Percentiles rank a stretch among this genome's conserved stretches.
Evolutionary conservation across 1,140 invertebrate genomes (phyloP).

Genomic region (Leucophenga varia): DNA sequence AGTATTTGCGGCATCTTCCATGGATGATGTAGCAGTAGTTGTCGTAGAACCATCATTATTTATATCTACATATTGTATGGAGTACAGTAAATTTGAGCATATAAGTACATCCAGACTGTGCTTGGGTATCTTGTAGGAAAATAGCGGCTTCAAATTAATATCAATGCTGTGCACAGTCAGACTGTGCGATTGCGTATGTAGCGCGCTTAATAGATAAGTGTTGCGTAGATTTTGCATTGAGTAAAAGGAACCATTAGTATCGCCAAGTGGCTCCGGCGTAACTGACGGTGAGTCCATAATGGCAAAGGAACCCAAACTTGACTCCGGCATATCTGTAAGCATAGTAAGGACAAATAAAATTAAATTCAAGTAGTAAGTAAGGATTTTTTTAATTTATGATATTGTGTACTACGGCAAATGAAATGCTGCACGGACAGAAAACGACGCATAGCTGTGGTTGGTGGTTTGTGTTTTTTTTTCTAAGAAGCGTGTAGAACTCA

Average conservation of each 20-base stretch:
- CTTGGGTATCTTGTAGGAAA: slow-evolving; percentile 68
- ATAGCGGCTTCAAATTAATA: slow-evolving; percentile 66
- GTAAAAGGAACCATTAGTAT: slow-evolving; percentile 46
- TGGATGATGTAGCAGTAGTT: slow-evolving; percentile 19
- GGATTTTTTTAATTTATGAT: too few relatives aligned
- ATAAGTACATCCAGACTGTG: slow-evolving; percentile 50
- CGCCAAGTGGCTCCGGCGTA: slow-evolving; percentile 43
- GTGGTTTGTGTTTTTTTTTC: not conserved
- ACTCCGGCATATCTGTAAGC: slow-evolving; percentile 45
- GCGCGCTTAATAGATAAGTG: slow-evolving; percentile 48
- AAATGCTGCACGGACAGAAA: too few relatives aligned
- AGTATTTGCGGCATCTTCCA: slow-evolving; percentile 37
- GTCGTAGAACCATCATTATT: slow-evolving; percentile 23
- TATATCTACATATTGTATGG: slow-evolving; percentile 48
- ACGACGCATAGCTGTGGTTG: not conserved
- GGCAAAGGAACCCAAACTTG: slow-evolving; percentile 37
- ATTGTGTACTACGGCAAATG: too few relatives aligned
- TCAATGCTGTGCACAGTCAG: slow-evolving; percentile 64
- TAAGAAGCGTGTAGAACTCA: slow-evolving; percentile 22
- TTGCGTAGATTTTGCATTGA: slow-evolving; percentile 49
- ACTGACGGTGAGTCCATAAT: slow-evolving; percentile 53
- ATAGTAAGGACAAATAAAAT: not conserved
- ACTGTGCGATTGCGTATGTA: slow-evolving; percentile 51
- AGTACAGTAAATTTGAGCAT: slow-evolving; percentile 51
- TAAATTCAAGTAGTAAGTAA: not conserved